Percentiles rank a stretch among this genome's conserved stretches.
Conservation (phyloP, 2,113 vertebrate genomes). For the Vicugna pacos region DNA sequence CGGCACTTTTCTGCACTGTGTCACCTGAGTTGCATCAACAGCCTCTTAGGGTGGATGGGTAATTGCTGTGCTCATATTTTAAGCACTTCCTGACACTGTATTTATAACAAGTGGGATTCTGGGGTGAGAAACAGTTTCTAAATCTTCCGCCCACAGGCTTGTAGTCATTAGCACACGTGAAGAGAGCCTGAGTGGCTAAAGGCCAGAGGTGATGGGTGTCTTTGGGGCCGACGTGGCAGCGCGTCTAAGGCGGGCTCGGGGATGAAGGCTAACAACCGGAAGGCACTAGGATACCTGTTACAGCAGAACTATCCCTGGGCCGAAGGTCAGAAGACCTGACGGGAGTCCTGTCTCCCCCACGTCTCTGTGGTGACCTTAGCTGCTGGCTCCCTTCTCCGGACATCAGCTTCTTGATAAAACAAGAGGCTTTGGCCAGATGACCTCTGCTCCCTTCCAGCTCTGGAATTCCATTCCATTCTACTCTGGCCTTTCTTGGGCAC, state of each 20-base stretch:
- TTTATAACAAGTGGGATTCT: background rate
- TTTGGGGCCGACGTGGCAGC: background rate
- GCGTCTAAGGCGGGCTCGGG: background rate
- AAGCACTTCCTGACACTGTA: background rate
- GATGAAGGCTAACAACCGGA: background rate
- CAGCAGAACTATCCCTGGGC: background rate
- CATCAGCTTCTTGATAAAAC: background rate
- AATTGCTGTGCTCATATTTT: background rate
- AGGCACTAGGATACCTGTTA: background rate
- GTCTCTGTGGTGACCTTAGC: background rate
- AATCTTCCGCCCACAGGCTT: background rate
- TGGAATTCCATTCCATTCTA: background rate
- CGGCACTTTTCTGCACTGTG: background rate
- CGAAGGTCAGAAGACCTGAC: background rate
- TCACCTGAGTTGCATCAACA: background rate
- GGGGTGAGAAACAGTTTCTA: background rate
- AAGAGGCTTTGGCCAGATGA: background rate
- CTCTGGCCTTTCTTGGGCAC: background rate
- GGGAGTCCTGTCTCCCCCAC: background rate
- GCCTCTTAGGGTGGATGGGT: background rate
- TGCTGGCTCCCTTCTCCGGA: background rate
- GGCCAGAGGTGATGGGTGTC: background rate
- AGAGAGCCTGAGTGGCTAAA: background rate
- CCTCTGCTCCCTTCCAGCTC: background rate
- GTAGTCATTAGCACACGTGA: background rate